Evolutionary conservation across 2,113 vertebrate genomes (phyloP), one percentile per base, ranked within the genome.

Genomic region (Zapus hudsonius): DNA sequence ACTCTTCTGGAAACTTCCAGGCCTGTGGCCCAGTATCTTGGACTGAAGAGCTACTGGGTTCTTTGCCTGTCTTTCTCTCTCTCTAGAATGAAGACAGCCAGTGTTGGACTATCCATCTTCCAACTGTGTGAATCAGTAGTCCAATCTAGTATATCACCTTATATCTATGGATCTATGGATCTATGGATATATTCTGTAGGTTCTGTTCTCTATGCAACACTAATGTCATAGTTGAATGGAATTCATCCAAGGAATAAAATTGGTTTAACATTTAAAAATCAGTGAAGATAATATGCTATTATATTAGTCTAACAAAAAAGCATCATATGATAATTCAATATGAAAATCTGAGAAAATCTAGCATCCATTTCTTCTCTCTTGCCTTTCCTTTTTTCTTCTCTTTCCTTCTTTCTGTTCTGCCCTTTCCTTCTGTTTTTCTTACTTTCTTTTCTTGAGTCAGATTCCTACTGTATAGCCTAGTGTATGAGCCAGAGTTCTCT

Each of bases 301-400:
- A 69, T 92, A 87, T 86, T 15, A 86, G 31, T 80, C 4, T 72
- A 76, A 64, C 33, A 1, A 10, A 76, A 76, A 72, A 72, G 69
- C 25, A 4, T 9, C 31, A 76, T 7, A 47, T 76, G 10, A 69
- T 83, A 81, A 86, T 61, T 72, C 59, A n/a, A 4, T 1, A 66
- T 17, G 70, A 85, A 90, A 84, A 84, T 78, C 40, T 47, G 36
- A 91, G 23, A 84, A 93, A 91, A 79, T 52, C 44, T 44, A 70
- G 42, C 12, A 93, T 67, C 40, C 9, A 73, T 33, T 80, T n/a
- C n/a, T n/a, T n/a, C n/a, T n/a, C 13, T 55, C 40, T 7, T 31
- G 11, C 52, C 52, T 52, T 52, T 15, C 52, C 52, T 52, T 13
- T 12, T 52, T 15, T 52, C 16, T 52, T 52, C 52, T 52, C 52